Evolutionary conservation across 2,888 invertebrate species (phyloP).

Genomic region (Ptychoptera albimana): DNA sequence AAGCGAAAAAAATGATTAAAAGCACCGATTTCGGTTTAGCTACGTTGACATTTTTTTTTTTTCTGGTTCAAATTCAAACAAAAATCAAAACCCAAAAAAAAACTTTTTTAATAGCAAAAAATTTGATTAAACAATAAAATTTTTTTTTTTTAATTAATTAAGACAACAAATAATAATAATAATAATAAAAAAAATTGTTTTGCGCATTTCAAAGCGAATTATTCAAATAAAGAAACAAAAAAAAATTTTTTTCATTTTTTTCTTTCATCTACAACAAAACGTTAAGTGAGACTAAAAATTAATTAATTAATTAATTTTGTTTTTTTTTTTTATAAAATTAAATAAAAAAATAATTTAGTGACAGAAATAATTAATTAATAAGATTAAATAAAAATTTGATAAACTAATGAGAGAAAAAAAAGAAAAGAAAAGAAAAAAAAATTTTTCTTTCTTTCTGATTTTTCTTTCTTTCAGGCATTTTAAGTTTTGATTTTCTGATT

Average conservation of each 20-base stretch:
- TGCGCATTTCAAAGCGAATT: background rate
- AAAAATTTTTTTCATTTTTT: no score
- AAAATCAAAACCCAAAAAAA: background rate
- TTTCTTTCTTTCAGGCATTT: background rate
- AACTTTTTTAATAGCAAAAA: constrained; percentile 6
- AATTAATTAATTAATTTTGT: background rate
- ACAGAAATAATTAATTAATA: background rate
- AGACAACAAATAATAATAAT: no score
- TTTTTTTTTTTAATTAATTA: no score
- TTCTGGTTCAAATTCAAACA: no score
- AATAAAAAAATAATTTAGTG: background rate
- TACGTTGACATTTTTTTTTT: no score
- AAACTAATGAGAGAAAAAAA: no score
- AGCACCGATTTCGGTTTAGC: no score
- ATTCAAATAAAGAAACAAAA: background rate
- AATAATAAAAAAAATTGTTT: background rate
- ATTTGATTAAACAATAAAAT: no score
- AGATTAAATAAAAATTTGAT: background rate
- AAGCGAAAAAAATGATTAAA: no score
- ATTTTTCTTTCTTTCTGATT: background rate
- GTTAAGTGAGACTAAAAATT: background rate
- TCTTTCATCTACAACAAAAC: background rate
- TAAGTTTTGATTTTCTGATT: constrained; percentile 5
- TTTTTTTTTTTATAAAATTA: no score
- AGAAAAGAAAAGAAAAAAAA: constrained; percentile 27